Evolutionary conservation across 2,797 vertebrate genomes (phyloP).

Genomic region (Caiman crocodilus): DNA sequence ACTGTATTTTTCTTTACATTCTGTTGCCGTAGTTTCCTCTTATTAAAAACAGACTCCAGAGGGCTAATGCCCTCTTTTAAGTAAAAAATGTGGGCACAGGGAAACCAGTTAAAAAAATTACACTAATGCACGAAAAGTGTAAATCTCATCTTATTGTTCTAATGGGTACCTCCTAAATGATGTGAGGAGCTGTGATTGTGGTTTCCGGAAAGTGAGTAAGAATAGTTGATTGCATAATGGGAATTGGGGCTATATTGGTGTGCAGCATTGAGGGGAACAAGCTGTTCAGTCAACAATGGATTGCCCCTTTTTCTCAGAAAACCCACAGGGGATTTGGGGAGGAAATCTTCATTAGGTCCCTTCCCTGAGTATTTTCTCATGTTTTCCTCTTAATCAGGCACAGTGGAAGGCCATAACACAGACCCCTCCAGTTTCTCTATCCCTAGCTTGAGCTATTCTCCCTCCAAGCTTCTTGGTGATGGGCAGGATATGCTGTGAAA

Average conservation of each 20-base stretch:
- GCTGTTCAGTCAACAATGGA: not conserved
- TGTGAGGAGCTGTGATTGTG: fast-evolving
- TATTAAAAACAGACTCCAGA: conserved; percentile 39
- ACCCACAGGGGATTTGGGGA: not conserved
- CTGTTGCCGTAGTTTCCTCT: conserved; percentile 35
- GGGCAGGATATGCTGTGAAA: too few relatives aligned
- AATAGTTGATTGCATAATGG: fast-evolving
- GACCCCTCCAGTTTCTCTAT: too few relatives aligned
- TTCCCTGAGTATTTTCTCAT: not conserved
- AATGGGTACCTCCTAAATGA: not conserved
- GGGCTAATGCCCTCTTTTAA: conserved; percentile 19
- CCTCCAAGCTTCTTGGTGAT: not conserved
- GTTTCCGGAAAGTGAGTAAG: not conserved
- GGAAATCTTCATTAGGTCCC: not conserved
- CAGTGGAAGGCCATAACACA: too few relatives aligned
- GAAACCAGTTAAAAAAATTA: not conserved
- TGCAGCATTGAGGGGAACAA: not conserved
- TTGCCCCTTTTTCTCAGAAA: not conserved
- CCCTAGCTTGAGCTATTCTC: not conserved
- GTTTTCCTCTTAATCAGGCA: not conserved
- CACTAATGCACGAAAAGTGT: conserved; percentile 4
- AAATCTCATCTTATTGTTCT: not conserved
- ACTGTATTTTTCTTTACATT: conserved; percentile 32
- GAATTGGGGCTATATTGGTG: fast-evolving
- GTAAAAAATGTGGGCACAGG: not conserved